These are phyloP conservation scores for Xiphophorus birchmanni DNA, from an alignment of 2,797 vertebrate species.

Conservation along the genomic window DNA sequence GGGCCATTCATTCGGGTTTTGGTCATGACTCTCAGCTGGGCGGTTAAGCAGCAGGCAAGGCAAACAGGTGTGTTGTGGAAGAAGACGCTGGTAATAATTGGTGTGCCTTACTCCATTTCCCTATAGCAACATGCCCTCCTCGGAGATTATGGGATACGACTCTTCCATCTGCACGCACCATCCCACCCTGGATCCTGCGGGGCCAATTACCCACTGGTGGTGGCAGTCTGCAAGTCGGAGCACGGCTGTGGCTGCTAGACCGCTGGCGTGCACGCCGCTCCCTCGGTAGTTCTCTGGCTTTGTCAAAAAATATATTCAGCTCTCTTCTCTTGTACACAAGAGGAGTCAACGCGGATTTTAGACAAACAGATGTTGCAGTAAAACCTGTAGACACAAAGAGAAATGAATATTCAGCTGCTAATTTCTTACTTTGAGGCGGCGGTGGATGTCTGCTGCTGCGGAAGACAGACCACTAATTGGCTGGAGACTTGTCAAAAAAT, in stretches of 20 bases:
- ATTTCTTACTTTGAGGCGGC: neutral
- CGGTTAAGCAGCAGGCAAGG: constrained; percentile 43
- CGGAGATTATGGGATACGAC: constrained; percentile 75
- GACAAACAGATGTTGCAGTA: constrained; percentile 2
- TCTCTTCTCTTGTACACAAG: constrained; percentile 21
- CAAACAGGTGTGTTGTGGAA: constrained; percentile 79
- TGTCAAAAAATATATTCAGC: constrained; percentile 35
- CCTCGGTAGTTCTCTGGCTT: constrained; percentile 58
- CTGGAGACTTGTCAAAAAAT: constrained; percentile 64
- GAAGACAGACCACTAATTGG: constrained; percentile 67
- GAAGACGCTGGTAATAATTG: constrained; percentile 79
- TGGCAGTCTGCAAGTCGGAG: constrained; percentile 81
- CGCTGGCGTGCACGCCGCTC: constrained; percentile 55
- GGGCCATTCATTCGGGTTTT: neutral
- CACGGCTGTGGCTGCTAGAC: constrained; percentile 77
- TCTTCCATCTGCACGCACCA: constrained; percentile 59
- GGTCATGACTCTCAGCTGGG: constrained; percentile 26
- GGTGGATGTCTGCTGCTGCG: constrained; percentile 15
- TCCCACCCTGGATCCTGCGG: constrained; percentile 66
- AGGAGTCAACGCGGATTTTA: neutral
- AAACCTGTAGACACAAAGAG: neutral
- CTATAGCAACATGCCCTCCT: constrained; percentile 77
- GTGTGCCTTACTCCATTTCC: constrained; percentile 69
- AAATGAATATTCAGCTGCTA: neutral
- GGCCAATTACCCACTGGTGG: constrained; percentile 82